Conservation (phyloP, 2,113 vertebrate genomes). For the Apaloderma vittatum region DNA sequence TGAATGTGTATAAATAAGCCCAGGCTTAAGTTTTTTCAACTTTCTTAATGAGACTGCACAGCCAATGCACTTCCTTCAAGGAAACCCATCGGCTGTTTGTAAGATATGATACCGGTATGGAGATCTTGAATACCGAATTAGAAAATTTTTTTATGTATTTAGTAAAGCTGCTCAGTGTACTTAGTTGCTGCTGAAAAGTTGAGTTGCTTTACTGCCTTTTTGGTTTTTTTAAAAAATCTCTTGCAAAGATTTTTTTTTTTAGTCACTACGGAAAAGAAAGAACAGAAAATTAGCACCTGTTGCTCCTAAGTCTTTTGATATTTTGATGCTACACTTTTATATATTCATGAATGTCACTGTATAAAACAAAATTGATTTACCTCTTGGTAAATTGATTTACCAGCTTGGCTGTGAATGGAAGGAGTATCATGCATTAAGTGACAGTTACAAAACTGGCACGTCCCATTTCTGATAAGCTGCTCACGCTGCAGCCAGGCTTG, state of each 20-base stretch:
- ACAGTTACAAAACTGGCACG: background rate
- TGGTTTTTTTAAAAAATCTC: background rate
- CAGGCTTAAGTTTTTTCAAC: background rate
- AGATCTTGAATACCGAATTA: background rate
- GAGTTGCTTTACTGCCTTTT: background rate
- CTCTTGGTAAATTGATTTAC: too few relatives aligned
- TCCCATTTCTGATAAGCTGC: background rate
- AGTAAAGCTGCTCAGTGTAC: background rate
- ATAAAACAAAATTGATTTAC: background rate
- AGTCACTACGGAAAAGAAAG: background rate
- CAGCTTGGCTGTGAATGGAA: background rate
- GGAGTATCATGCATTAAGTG: background rate
- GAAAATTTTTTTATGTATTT: background rate
- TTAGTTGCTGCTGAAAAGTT: background rate
- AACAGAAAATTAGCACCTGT: background rate
- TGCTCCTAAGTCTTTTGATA: background rate
- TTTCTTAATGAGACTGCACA: background rate
- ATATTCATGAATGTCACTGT: background rate
- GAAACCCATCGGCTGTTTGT: background rate
- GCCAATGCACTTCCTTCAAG: background rate
- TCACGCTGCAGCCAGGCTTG: background rate
- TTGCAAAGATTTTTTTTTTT: background rate
- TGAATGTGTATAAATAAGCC: background rate
- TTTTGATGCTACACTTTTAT: background rate
- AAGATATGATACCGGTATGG: background rate